Base-by-base conservation (phyloP, 2,888 invertebrate genomes). In the Protonemura montana region DNA sequence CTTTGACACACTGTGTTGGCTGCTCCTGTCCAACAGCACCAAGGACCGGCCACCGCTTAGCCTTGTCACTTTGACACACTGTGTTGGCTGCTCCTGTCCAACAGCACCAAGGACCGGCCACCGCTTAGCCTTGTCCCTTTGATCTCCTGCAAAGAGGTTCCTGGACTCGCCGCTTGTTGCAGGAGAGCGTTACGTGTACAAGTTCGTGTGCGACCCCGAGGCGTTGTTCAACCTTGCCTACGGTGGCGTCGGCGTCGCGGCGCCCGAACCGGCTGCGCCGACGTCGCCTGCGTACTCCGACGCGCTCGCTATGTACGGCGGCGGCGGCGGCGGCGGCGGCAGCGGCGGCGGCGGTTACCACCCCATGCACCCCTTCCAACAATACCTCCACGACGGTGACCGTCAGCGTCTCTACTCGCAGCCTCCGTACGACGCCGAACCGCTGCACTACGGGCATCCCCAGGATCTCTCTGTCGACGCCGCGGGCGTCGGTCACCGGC, bases 151-250 rank as follows among this genome's bases (percentile, higher is more conserved):
- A 3, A 10, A 35, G 5, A 35, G 10, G 35, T 35, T 35, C 35
- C 5, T 10, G 35, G 5, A 35, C 10, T 35, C 5, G 10, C 35
- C 35, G 35, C 35, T 3, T 35, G 35, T 35, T 35, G 35, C 91
- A 95, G 97, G 98, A 0, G 98, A 98, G 91, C 94, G 98, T 89
- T 98, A 98, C 92, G 98, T 98, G 16, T 98, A 98, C 93, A 97
- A 98, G 91, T 98, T 98, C 91, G 98, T 98, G 0, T 98, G 98
- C 91, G 98, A 98, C 91, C 98, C 98, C 0, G 97, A 97, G 88
- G 97, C 97, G 0, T 92, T 97, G 1, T 97, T 97, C 92, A 96
- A 95, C 90, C 96, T 97, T 96, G 95, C 96, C 10, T 95, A 95
- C 91, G 93, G 93, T 0, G 87, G 87, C 76, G 59, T 28, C 76